Percentiles rank a stretch among this genome's conserved stretches.
phyloP scores from a whole-genome alignment of 37 sponge, comb jelly and placozoan genomes.

The Oscarella lobularis region DNA sequence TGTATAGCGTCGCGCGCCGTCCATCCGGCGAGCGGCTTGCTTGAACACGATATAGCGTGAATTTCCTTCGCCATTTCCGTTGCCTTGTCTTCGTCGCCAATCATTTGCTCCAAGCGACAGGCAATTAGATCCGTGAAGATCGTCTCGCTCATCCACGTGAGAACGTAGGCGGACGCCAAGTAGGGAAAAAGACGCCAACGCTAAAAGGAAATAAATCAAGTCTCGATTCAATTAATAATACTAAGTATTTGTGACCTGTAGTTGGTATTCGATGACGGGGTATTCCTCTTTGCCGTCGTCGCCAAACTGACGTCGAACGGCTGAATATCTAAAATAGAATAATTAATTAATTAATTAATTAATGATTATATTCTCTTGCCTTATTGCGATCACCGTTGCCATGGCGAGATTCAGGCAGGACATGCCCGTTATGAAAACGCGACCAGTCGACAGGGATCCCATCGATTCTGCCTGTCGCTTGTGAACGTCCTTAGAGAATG shows the following conservation, averaged over 20 bases:
- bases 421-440: constrained; percentile 74
- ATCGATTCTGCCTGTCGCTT: constrained; percentile 45
- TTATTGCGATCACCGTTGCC: too few species aligned
- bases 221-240: not conserved
- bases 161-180: constrained; percentile 32
- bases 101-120: constrained; percentile 12
- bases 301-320: constrained; percentile 76
- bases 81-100: too few species aligned
- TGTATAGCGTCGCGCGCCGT: constrained; percentile 61
- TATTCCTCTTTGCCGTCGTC: constrained; percentile 37
- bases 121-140: constrained; percentile 22
- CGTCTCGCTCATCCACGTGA: constrained; percentile 18
- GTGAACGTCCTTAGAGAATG: too few species aligned
- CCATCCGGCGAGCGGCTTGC: constrained; percentile 61
- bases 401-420: too few species aligned
- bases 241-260: constrained; percentile 29
- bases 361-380: too few species aligned
- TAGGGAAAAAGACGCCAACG: constrained; percentile 76
- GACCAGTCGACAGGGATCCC: constrained; percentile 47
- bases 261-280: constrained; percentile 76
- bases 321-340: constrained; percentile 73
- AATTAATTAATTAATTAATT: too few species aligned
- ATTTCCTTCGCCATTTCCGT: constrained; percentile 62
- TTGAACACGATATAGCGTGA: constrained; percentile 67
- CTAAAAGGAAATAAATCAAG: constrained; percentile 18